These are phyloP conservation scores for Tauraco hartlaubi DNA, from an alignment of 2,797 vertebrate species.

Conservation along the genomic window DNA sequence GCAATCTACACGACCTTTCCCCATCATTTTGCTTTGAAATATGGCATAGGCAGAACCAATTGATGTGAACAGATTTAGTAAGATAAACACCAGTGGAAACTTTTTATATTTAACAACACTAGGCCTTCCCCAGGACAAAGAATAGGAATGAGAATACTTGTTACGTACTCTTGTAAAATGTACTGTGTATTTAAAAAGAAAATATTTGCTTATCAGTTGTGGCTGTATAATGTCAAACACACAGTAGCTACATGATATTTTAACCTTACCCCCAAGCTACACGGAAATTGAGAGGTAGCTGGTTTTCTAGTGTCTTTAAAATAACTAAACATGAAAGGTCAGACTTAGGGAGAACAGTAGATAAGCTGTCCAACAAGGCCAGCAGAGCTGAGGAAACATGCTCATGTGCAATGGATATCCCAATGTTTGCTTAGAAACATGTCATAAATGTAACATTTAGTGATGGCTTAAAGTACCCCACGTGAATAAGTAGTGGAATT, in stretches of 20 bases:
- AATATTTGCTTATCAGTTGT: conserved; percentile 60
- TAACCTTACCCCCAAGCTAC: conserved; percentile 57
- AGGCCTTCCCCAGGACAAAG: conserved; percentile 21
- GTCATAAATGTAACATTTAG: neutral
- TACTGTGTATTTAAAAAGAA: conserved; percentile 48
- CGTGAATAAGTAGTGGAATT: neutral
- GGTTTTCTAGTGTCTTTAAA: conserved; percentile 37
- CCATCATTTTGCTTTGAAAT: conserved; percentile 63
- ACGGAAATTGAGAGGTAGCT: conserved; percentile 39
- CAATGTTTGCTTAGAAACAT: neutral
- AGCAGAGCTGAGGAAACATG: conserved; percentile 27
- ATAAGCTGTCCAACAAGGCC: conserved; percentile 55
- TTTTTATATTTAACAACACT: conserved; percentile 20
- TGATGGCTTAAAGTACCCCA: neutral
- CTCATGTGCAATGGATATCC: conserved; percentile 3
- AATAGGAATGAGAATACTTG: neutral
- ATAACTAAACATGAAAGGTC: conserved; percentile 31
- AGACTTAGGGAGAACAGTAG: neutral
- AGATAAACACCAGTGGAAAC: conserved; percentile 53
- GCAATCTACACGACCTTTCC: conserved; percentile 18
- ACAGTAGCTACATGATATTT: conserved; percentile 17
- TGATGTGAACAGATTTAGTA: conserved; percentile 61
- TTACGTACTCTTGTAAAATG: neutral
- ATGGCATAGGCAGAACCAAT: conserved; percentile 64
- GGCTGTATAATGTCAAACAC: conserved; percentile 32